Evolutionary conservation across 37 sponge, comb jelly and placozoan species (phyloP).

Genomic region (Aplysina aerophoba): DNA sequence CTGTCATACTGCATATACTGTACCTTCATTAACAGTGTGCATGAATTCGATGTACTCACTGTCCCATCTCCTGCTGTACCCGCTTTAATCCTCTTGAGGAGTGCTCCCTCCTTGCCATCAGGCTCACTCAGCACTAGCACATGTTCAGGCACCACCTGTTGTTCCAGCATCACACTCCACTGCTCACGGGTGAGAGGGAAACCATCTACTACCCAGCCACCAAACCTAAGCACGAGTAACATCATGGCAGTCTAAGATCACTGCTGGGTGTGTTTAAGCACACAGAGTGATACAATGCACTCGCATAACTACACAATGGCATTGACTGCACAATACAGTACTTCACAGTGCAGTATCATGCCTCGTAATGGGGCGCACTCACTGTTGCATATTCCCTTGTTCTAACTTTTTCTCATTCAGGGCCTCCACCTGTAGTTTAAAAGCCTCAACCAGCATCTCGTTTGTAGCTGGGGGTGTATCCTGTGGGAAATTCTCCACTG

Average conservation of each 20-base stretch:
- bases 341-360: too few species aligned
- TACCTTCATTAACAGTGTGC: too few species aligned
- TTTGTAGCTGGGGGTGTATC: constrained; percentile 34
- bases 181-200: constrained; percentile 91
- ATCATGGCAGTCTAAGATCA: constrained; percentile 16
- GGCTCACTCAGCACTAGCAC: constrained; percentile 79
- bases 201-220: constrained; percentile 97
- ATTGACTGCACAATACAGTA: too few species aligned
- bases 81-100: constrained; percentile 36
- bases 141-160: constrained; percentile 81
- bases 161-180: constrained; percentile 90
- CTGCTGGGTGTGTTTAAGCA: too few species aligned
- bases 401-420: constrained; percentile 65
- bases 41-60: too few species aligned
- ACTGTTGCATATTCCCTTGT: constrained; percentile 37
- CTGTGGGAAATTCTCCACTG: constrained; percentile 41
- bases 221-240: constrained; percentile 54
- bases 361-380: too few species aligned
- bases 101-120: constrained; percentile 31
- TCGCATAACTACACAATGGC: too few species aligned
- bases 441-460: constrained; percentile 79
- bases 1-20: too few species aligned
- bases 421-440: constrained; percentile 24
- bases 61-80: too few species aligned
- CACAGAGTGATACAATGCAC: too few species aligned